Evolutionary conservation across 2,888 invertebrate species (phyloP).

Genomic region (Phengaris alcon): DNA sequence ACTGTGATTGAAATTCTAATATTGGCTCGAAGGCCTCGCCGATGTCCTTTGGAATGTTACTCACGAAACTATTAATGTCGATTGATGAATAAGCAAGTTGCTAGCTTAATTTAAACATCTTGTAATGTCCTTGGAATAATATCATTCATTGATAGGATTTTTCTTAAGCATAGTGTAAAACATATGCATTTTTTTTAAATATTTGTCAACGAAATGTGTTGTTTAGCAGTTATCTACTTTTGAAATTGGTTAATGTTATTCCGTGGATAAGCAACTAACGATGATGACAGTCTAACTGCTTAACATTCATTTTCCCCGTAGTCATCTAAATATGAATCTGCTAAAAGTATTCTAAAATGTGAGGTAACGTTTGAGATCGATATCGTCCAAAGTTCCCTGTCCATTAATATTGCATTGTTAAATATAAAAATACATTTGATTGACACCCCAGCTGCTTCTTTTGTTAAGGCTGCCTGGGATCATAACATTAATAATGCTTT

Average conservation of each 20-base stretch:
- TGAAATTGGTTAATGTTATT: not conserved
- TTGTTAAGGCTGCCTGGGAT: slow-evolving; percentile 54
- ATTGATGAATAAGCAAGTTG: not conserved
- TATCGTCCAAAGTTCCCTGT: not conserved
- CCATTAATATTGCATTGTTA: slow-evolving; percentile 45
- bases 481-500: slow-evolving; percentile 39
- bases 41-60: slow-evolving; percentile 10
- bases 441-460: slow-evolving; percentile 59
- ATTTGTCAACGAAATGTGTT: too few species aligned
- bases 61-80: slow-evolving; percentile 26
- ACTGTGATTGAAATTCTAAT: slow-evolving; percentile 23
- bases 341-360: slow-evolving; percentile 13
- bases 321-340: slow-evolving; percentile 2
- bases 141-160: not conserved
- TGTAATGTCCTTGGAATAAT: not conserved
- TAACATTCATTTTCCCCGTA: not conserved
- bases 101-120: not conserved
- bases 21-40: slow-evolving; percentile 4
- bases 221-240: too few species aligned
- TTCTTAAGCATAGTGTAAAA: not conserved
- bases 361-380: not conserved
- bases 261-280: not conserved
- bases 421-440: slow-evolving; percentile 50
- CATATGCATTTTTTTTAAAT: not conserved
- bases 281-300: not conserved